Conservation (phyloP, 2,113 vertebrate species). For the Ctenodactylus gundi region DNA sequence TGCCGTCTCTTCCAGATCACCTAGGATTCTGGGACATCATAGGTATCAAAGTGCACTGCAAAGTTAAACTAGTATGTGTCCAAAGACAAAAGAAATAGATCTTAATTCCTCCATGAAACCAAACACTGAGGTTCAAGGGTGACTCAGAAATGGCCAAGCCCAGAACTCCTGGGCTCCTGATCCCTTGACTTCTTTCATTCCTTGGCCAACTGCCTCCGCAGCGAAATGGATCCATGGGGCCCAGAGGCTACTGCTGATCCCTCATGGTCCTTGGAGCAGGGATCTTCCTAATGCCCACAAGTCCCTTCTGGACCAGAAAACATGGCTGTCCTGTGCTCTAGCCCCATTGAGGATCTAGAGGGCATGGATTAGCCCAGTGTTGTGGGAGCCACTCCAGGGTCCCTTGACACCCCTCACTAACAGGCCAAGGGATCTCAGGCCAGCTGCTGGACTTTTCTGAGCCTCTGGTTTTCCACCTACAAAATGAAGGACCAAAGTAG, state of each 20-base stretch:
- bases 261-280: not conserved
- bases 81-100: conserved; percentile 45
- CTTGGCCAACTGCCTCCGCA: not conserved
- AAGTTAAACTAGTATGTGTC: conserved; percentile 23
- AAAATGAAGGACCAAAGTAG: not conserved
- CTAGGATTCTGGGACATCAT: not conserved
- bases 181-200: not conserved
- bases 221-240: not conserved
- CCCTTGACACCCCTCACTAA: not conserved
- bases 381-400: not conserved
- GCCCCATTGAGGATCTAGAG: not conserved
- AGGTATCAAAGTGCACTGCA: not conserved
- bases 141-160: not conserved
- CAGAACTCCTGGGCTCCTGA: not conserved
- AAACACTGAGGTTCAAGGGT: not conserved
- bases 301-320: not conserved
- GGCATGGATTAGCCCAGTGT: not conserved
- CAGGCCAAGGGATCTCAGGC: not conserved
- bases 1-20: not conserved
- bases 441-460: not conserved
- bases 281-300: not conserved
- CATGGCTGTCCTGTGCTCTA: not conserved
- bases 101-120: conserved; percentile 14
- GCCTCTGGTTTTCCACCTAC: not conserved
- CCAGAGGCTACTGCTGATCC: not conserved